phyloP scores from a whole-genome alignment of 2,113 vertebrate species.

The Epinephelus fuscoguttatus region DNA sequence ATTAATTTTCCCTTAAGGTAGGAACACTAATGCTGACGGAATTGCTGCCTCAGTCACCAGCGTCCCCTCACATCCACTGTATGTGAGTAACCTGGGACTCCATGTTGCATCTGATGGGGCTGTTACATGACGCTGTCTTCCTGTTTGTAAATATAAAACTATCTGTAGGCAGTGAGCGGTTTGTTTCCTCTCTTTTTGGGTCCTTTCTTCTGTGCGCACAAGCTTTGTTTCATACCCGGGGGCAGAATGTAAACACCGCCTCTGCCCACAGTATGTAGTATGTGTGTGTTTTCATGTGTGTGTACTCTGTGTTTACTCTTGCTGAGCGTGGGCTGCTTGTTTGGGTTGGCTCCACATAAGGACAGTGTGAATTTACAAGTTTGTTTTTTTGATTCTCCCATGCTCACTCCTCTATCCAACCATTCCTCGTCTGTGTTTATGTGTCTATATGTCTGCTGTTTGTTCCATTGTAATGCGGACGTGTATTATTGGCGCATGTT shows the following conservation, averaged over 20 bases:
- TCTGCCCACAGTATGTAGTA: constrained; percentile 40
- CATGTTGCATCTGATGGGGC: constrained; percentile 28
- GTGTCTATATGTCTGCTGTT: constrained; percentile 44
- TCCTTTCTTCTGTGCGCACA: constrained; percentile 52
- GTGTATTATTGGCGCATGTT: constrained; percentile 68
- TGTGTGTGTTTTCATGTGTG: constrained; percentile 25
- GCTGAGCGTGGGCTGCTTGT: constrained; percentile 53
- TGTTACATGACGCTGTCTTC: constrained; percentile 35
- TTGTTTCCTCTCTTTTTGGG: constrained; percentile 51
- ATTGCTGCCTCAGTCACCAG: constrained; percentile 17
- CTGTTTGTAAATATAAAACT: constrained; percentile 65
- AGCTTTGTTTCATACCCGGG: constrained; percentile 55
- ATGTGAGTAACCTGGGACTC: constrained; percentile 23
- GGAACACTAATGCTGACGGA: neutral
- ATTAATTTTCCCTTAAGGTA: neutral
- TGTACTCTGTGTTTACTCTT: constrained; percentile 36
- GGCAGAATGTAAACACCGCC: constrained; percentile 70
- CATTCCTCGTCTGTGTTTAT: constrained; percentile 14
- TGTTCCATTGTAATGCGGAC: constrained; percentile 44
- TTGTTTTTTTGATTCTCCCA: constrained; percentile 37
- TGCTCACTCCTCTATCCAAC: constrained; percentile 40
- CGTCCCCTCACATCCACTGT: constrained; percentile 35
- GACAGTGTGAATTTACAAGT: constrained; percentile 56
- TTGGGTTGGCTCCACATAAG: constrained; percentile 57
- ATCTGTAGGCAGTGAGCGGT: constrained; percentile 53